These are phyloP conservation scores for Drosophila varians DNA, from an alignment of 1,140 invertebrate genomes.

Conservation along the genomic window DNA sequence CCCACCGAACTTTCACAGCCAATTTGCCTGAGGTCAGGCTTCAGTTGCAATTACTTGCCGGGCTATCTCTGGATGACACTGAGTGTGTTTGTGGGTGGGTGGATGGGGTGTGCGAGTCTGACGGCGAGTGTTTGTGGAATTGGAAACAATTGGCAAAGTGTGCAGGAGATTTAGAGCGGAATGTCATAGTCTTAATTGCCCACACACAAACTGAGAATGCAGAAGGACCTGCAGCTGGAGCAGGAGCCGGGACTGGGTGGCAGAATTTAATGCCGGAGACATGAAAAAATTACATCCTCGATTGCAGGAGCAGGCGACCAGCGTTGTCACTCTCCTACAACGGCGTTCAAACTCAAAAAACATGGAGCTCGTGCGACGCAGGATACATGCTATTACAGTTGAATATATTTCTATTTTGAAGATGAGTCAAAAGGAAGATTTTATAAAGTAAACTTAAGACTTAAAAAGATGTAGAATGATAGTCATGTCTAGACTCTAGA, in stretches of 20 bases:
- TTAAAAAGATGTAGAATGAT: too few relatives aligned
- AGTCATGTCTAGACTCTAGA: conserved; percentile 23
- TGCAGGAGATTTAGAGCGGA: conserved; percentile 78
- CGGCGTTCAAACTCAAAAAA: conserved; percentile 73
- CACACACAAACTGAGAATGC: conserved; percentile 23
- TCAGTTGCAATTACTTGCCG: conserved; percentile 67
- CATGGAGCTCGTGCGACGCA: conserved; percentile 67
- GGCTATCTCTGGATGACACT: neutral
- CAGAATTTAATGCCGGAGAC: conserved; percentile 78
- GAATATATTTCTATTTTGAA: too few relatives aligned
- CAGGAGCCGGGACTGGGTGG: conserved; percentile 1
- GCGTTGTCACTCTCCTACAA: conserved; percentile 52
- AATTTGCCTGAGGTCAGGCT: conserved; percentile 61
- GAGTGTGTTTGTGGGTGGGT: neutral
- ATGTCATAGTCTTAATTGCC: conserved; percentile 79
- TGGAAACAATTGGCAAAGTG: conserved; percentile 80
- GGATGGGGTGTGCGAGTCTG: conserved; percentile 6
- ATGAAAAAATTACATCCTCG: conserved; percentile 80
- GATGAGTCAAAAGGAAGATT: too few relatives aligned
- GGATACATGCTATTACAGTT: conserved; percentile 48
- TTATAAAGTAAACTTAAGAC: too few relatives aligned
- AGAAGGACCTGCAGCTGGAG: neutral
- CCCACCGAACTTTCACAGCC: conserved; percentile 32
- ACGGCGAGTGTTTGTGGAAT: conserved; percentile 55
- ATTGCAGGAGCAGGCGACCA: conserved; percentile 51